Base-by-base conservation (phyloP, 2,797 vertebrate species). In the Falco columbarius region DNA sequence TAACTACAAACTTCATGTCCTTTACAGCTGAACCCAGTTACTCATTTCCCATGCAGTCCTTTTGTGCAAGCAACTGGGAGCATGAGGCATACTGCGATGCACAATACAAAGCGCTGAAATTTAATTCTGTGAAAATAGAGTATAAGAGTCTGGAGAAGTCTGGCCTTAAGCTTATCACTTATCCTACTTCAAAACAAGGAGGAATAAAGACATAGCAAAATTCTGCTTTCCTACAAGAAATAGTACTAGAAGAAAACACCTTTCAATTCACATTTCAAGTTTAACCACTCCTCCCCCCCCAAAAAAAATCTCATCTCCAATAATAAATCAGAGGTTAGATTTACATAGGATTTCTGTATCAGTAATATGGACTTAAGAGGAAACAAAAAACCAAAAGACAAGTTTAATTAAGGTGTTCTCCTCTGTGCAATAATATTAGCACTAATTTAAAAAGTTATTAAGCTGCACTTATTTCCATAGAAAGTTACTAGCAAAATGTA, bases 321-420 rank as follows among this genome's bases (percentile, higher is more conserved):
- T 79, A 95, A 95, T 63, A 95, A 95, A 86, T 66, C 68, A 83
- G 40, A 92, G 40, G 46, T 44, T 75, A 82, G 61, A 92, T 81
- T 79, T 81, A 54, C 40, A 4, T 32, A 95, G 63, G 27, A 79
- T 46, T 77, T 81, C 82, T 86, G 67, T 72, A 94, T 82, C 63
- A 86, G 29, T 90, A 96, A 91, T 90, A 62, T 30, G 59, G 27
- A 86, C 34, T 70, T 24, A 56, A 4, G 4, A 86, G 18, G 68
- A 80, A 95, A 91, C 62, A 91, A 92, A 81, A 58, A 42, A 21
- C 0, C n/a, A 62, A 71, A 77, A 52, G 51, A 76, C 24, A 88
- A 90, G n/a, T 89, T 97, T 96, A 96, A 92, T 96, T 96, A 95
- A 92, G 94, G 90, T 86, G 70, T 89, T 94, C 93, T 81, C 90